phyloP scores from a whole-genome alignment of 2,797 vertebrate genomes.

The Oryzias dopingdopingensis region DNA sequence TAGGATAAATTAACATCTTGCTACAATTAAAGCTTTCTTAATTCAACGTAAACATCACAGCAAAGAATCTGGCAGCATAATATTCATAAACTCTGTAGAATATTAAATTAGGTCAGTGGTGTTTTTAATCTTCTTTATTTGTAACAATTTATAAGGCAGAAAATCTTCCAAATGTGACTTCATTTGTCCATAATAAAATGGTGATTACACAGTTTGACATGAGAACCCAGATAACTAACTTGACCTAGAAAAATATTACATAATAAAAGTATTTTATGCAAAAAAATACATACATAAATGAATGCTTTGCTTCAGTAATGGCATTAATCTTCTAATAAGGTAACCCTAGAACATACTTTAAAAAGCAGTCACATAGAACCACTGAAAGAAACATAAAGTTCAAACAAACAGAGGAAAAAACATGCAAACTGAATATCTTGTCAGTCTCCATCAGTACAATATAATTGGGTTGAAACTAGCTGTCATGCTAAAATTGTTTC shows the following conservation, averaged over 20 bases:
- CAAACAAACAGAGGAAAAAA: conserved; percentile 18
- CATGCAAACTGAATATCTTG: conserved; percentile 37
- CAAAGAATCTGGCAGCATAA: too few species aligned
- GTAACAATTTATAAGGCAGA: neutral
- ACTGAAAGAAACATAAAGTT: conserved; percentile 18
- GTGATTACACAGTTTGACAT: too few species aligned
- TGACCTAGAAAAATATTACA: neutral
- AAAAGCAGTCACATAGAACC: conserved; percentile 40
- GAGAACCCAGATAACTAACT: neutral
- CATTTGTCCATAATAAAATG: neutral
- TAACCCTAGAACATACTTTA: conserved; percentile 45
- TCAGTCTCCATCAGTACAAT: conserved; percentile 52
- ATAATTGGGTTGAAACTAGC: conserved; percentile 67
- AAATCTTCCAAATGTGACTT: neutral
- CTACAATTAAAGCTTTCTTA: too few species aligned
- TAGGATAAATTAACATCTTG: too few species aligned
- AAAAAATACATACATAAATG: conserved; percentile 6
- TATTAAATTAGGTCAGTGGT: too few species aligned
- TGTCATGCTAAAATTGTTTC: conserved; percentile 57
- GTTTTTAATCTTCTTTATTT: neutral
- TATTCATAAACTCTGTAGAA: too few species aligned
- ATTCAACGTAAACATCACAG: too few species aligned
- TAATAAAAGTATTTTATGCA: neutral
- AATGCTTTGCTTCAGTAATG: conserved; percentile 12
- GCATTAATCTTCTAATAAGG: conserved; percentile 19